phyloP scores from a whole-genome alignment of 2,888 invertebrate genomes.

The Beris morrisii region DNA sequence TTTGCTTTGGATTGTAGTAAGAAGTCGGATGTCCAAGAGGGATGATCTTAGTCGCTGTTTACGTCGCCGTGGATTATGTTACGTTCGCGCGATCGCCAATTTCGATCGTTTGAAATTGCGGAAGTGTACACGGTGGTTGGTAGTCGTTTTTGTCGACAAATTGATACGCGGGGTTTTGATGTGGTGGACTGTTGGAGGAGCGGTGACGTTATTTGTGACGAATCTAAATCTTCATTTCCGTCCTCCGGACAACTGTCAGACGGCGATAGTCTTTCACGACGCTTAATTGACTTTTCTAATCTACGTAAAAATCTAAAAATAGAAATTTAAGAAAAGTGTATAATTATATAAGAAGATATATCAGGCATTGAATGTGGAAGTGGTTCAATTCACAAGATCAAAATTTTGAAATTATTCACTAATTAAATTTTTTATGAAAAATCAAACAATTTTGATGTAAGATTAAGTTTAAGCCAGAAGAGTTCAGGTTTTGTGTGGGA shows the following conservation, averaged over 20 bases:
- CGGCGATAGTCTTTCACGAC: constrained; percentile 62
- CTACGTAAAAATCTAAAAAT: constrained; percentile 67
- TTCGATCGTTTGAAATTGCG: constrained; percentile 42
- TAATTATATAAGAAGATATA: too few relatives aligned
- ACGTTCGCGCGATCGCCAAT: constrained; percentile 47
- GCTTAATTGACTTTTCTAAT: constrained; percentile 70
- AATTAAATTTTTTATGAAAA: too few relatives aligned
- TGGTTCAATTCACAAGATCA: too few relatives aligned
- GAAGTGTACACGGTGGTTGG: constrained; percentile 39
- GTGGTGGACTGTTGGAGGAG: constrained; percentile 50
- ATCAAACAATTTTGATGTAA: too few relatives aligned
- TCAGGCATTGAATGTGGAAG: too few relatives aligned
- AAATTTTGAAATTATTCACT: too few relatives aligned
- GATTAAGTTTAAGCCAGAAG: too few relatives aligned
- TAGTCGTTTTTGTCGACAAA: constrained; percentile 47
- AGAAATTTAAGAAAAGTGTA: background rate
- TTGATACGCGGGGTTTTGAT: constrained; percentile 44
- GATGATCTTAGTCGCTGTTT: constrained; percentile 44
- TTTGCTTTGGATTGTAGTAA: background rate
- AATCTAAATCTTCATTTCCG: constrained; percentile 63
- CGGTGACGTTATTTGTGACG: constrained; percentile 68
- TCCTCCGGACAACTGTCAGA: constrained; percentile 60
- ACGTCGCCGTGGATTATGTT: constrained; percentile 45
- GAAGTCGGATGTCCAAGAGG: too few relatives aligned
- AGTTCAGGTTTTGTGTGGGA: too few relatives aligned